Conservation (phyloP, 2,888 invertebrate genomes). For the Drosophila mayaguana region DNA sequence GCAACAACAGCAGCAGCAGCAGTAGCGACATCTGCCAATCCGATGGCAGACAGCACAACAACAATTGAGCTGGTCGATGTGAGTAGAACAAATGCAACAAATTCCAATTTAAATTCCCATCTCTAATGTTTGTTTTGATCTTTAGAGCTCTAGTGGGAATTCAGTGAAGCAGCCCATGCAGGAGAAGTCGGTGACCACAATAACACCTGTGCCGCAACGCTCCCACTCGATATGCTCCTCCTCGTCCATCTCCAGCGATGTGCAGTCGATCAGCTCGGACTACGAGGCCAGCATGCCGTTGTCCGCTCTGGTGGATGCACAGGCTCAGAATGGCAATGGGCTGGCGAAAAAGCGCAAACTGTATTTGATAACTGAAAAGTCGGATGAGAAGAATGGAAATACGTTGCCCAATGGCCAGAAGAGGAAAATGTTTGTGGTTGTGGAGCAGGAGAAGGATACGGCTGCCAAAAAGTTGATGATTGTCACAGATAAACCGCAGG, state of each 20-base stretch:
- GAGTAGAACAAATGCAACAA: slow-evolving; percentile 25
- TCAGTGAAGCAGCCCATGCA: slow-evolving; percentile 17
- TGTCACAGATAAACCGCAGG: slow-evolving; percentile 79
- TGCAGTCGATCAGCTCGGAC: slow-evolving; percentile 63
- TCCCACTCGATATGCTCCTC: slow-evolving; percentile 73
- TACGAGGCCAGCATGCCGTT: slow-evolving; percentile 59
- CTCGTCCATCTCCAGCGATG: slow-evolving; percentile 69
- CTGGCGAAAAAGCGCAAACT: slow-evolving; percentile 76
- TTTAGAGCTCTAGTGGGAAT: slow-evolving; percentile 37
- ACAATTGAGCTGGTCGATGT: slow-evolving; percentile 65
- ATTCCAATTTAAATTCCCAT: background rate
- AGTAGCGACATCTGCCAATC: slow-evolving; percentile 39
- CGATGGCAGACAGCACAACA: slow-evolving; percentile 59
- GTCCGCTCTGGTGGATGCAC: slow-evolving; percentile 41
- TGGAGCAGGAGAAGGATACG: slow-evolving; percentile 75
- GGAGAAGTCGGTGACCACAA: slow-evolving; percentile 45
- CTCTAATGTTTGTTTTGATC: slow-evolving; percentile 2
- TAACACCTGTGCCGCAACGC: slow-evolving; percentile 65
- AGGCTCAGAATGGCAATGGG: slow-evolving; percentile 32
- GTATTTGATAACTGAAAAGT: slow-evolving; percentile 82
- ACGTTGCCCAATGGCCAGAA: slow-evolving; percentile 44
- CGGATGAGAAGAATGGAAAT: slow-evolving; percentile 49
- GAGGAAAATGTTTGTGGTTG: slow-evolving; percentile 80
- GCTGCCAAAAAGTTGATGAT: slow-evolving; percentile 80
- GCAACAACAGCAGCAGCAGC: background rate